Base-by-base conservation (phyloP, 2,888 invertebrate genomes). In the Nezara viridula region DNA sequence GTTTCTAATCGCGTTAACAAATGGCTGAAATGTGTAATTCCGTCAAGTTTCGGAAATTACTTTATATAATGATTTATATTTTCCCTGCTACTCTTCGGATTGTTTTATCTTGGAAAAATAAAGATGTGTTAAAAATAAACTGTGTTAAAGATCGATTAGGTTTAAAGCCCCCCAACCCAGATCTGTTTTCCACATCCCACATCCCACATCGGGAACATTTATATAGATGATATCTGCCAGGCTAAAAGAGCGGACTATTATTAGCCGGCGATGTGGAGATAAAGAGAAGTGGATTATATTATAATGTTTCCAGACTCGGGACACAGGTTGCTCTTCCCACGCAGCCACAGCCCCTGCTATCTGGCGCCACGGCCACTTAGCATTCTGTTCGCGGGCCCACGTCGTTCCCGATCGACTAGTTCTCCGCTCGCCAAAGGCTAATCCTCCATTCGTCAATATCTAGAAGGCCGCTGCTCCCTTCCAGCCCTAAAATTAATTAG, bases 351-450 rank as follows among this genome's bases (percentile, higher is more conserved):
- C n/a, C n/a, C 27, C 60, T n/a, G 9, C 60, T 27, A 60, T 60
- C 66, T 1, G 66, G 66, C 66, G 66, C 66, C 66, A 73, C 27
- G 19, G 14, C 66, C 66, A 73, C 66, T 73, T 73, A 73, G 21
- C 66, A 73, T 73, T 73, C 66, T 37, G 27, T 10, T 60, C 60
- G 60, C 60, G 60, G 16, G 60, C 60, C 60, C 60, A 60, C 60
- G 60, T 60, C 12, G 5, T 4, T 14, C 14, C n/a, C 27, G n/a
- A 55, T 55, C 55, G n/a, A n/a, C 55, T 55, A n/a, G n/a, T n/a
- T n/a, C n/a, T n/a, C n/a, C n/a, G 44, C 44, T 44, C 16, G 66
- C 66, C 32, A 3, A 16, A 32, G 32, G 5, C 19, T 37, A 21
- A 73, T 73, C 66, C 27, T 27, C 37, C 66, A 37, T 37, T 73